Conservation (phyloP, 2,113 vertebrate species). For the Papio anubis region DNA sequence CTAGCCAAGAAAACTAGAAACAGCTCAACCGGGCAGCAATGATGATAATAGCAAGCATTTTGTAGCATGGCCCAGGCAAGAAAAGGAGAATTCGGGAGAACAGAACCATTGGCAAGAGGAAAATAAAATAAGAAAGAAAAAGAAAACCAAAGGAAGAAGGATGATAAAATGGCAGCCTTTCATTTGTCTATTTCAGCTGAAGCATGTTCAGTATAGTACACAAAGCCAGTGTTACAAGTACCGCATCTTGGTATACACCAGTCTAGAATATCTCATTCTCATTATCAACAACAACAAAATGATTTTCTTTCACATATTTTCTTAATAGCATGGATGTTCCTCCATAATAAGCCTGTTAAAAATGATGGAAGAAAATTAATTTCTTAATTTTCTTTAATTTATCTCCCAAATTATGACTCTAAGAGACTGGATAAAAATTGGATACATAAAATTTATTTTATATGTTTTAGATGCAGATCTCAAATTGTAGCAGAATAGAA, state of each 20-base stretch:
- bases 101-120: not conserved
- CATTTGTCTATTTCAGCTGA: not conserved
- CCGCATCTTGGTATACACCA: not conserved
- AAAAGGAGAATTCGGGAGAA: not conserved
- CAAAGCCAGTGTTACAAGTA: not conserved
- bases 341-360: not conserved
- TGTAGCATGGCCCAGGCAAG: not conserved
- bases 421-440: not conserved
- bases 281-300: not conserved
- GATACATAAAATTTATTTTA: not conserved
- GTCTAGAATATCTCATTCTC: not conserved
- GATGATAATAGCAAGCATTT: not conserved
- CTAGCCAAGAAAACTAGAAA: not conserved
- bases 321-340: not conserved
- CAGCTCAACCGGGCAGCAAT: not conserved
- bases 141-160: not conserved
- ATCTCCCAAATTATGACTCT: not conserved
- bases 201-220: not conserved
- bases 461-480: slow-evolving; percentile 10
- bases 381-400: not conserved
- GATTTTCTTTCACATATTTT: not conserved
- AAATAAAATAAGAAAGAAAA: not conserved
- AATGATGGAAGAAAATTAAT: not conserved
- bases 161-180: not conserved
- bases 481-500: slow-evolving; percentile 3